Evolutionary conservation across 2,888 invertebrate species (phyloP), one percentile per base, ranked within the genome.

Genomic region (Oscheius onirici): DNA sequence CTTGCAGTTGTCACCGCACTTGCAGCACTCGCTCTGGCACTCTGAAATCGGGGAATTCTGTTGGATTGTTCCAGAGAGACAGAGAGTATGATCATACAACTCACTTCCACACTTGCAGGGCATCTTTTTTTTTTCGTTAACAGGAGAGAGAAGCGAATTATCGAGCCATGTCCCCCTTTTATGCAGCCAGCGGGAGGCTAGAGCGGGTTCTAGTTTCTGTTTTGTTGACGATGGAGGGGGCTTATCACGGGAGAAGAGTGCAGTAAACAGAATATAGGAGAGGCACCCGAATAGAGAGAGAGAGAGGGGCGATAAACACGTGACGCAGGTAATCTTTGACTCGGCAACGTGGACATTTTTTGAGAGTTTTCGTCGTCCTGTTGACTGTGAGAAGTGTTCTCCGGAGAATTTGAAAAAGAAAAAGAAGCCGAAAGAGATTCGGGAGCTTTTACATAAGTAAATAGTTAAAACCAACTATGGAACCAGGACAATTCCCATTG

Each of bases 91-190:
- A 34, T 8, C 0, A 63, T 13, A 3, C 8, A 46, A 63, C 63
- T 63, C n/a, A 63, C 63, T 49, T 63, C 63, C 63, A 63, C 63
- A 63, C 49, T 63, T 63, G 63, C 63, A 63, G 49, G 63, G 63
- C 63, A 63, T 63, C n/a, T n/a, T n/a, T n/a, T n/a, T n/a, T n/a
- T n/a, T 34, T 11, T 13, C 1, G 44, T 11, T 46, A 22, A n/a
- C 3, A 3, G 44, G 49, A 58, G 24, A 52, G 55, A 55, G 55
- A 55, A n/a, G 3, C 34, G 8, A 34, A 34, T 34, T 34, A 8
- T 34, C 34, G 34, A 34, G 41, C 58, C 41, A 58, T 58, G n/a
- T n/a, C n/a, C n/a, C n/a, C n/a, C n/a, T n/a, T n/a, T 58, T 58
- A 58, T 57, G 15, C 34, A 20, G 41, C 58, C 41, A 34, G 41